Evolutionary conservation across 2,113 vertebrate genomes (phyloP), one percentile per base, ranked within the genome.

Genomic region (Oostethus manadensis): DNA sequence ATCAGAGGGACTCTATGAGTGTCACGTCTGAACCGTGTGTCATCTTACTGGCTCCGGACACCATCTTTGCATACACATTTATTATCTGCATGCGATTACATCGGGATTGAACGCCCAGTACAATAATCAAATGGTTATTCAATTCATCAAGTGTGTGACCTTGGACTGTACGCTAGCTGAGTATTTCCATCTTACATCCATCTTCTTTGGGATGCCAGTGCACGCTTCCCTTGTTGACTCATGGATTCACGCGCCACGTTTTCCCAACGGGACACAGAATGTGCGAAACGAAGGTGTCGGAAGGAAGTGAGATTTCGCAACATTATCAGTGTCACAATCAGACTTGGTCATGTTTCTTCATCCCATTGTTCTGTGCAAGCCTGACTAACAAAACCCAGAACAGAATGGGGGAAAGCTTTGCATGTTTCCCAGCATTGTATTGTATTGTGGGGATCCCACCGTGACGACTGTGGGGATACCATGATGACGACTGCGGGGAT

Each of bases 1-100:
- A 86, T 90, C 87, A 80, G 58, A 49, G 70, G 72, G 78, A 88
- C 84, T 82, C 88, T 86, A 87, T 54, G 62, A 48, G 56, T 77
- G 81, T 83, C 84, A 76, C 20, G 21, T 81, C 74, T 76, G 61
- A 63, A 62, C 58, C 29, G 48, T 80, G 50, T 83, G 74, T 80
- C 76, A 81, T 77, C 60, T 63, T 60, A 53, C 61, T 47, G 57
- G 62, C 58, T 72, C 71, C 70, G 56, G 58, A 68, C 55, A 67
- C 77, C 70, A 62, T 64, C 44, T 74, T 40, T 45, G 49, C 7
- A 15, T 9, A 10, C 18, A 70, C 67, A 71, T 58, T 70, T 73
- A 45, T 82, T 20, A 74, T 70, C 60, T 51, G 35, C 14, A 66
- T 59, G 47, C 51, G 59, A 57, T 10, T 29, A 48, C 21, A 62